These are phyloP conservation scores for Rhysida immarginata DNA, from an alignment of 1,140 invertebrate genomes.

Conservation along the genomic window DNA sequence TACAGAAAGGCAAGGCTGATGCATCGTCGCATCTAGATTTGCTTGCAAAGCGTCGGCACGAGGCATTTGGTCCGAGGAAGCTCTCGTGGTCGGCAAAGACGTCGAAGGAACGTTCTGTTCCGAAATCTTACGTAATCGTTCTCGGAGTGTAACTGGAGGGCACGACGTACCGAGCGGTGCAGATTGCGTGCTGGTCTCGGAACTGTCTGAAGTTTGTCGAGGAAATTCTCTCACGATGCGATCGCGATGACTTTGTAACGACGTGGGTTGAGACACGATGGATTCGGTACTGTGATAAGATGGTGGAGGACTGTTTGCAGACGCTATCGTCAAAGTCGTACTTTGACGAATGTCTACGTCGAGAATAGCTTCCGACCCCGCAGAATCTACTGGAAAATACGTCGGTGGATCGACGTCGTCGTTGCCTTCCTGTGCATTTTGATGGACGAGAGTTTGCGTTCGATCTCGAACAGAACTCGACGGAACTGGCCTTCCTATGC, in stretches of 20 bases:
- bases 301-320: conserved; percentile 5
- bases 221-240: background rate
- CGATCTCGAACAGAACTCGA: too few species aligned
- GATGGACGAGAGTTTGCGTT: background rate
- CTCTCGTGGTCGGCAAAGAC: background rate
- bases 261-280: conserved; percentile 1
- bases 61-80: background rate
- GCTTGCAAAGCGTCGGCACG: background rate
- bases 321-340: background rate
- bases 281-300: conserved; percentile 2
- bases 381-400: background rate
- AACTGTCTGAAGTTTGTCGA: background rate
- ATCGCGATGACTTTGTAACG: background rate
- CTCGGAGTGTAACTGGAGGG: too few species aligned
- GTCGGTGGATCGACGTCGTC: background rate
- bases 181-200: background rate
- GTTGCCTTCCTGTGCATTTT: too few species aligned
- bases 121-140: background rate
- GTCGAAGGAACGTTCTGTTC: background rate
- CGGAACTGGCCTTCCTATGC: too few species aligned
- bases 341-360: background rate
- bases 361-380: background rate
- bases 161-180: background rate
- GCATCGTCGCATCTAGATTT: background rate
- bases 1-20: background rate